Percentiles rank a stretch among this genome's conserved stretches.
These are phyloP conservation scores for Bradysia coprophila DNA, from an alignment of 1,140 invertebrate species.

Conservation along the genomic window DNA sequence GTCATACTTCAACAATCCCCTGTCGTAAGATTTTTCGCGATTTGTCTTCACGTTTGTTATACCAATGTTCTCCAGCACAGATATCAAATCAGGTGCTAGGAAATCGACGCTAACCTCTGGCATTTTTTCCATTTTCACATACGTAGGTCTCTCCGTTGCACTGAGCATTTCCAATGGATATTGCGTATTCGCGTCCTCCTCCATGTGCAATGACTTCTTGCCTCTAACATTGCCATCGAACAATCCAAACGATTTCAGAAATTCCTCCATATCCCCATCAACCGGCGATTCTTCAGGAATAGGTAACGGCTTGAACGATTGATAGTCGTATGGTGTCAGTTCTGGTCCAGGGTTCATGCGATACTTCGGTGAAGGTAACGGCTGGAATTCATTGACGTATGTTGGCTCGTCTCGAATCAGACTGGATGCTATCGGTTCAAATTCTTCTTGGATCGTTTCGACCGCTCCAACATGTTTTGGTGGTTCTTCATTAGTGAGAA, in stretches of 20 bases:
- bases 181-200: conserved; percentile 4
- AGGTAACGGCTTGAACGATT: neutral
- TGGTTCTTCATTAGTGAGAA: neutral
- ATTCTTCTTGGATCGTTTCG: neutral
- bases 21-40: too few species aligned
- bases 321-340: neutral
- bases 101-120: conserved; percentile 5
- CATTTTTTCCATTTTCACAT: conserved; percentile 2
- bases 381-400: neutral
- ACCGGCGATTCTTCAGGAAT: neutral
- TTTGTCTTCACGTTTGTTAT: conserved; percentile 5
- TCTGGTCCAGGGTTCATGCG: neutral
- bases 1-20: too few species aligned
- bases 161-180: neutral
- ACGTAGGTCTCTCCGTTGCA: neutral
- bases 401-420: neutral
- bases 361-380: conserved; percentile 2
- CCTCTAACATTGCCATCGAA: conserved; percentile 1
- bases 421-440: neutral
- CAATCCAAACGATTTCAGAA: conserved; percentile 7
- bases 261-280: conserved; percentile 4
- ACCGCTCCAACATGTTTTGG: neutral
- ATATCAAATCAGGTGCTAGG: conserved; percentile 8
- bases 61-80: conserved; percentile 8
- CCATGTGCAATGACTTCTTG: conserved; percentile 5